Conservation (phyloP, 2,888 invertebrate species). For the Aproaerema taeniolella region DNA sequence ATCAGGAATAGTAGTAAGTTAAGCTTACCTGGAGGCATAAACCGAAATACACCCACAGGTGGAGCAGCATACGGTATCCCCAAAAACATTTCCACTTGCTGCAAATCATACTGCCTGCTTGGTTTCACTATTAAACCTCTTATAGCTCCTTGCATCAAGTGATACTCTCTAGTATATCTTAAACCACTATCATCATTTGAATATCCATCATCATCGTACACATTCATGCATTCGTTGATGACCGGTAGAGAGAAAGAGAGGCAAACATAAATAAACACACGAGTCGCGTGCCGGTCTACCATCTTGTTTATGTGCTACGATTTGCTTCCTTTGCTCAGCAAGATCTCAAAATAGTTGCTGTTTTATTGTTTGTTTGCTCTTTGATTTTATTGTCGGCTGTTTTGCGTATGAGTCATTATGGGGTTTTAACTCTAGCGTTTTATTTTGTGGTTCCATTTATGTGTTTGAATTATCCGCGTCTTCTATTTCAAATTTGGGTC, state of each 20-base stretch:
- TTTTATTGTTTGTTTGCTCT: constrained; percentile 61
- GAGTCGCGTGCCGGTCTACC: constrained; percentile 66
- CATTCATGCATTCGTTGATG: constrained; percentile 53
- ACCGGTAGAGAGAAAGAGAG: constrained; percentile 65
- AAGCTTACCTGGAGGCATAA: constrained; percentile 88
- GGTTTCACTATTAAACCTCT: constrained; percentile 83
- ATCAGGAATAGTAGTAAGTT: too few relatives aligned
- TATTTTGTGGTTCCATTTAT: background rate
- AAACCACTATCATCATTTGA: constrained; percentile 50
- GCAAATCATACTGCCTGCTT: constrained; percentile 78
- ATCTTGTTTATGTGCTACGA: constrained; percentile 61
- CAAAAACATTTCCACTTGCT: constrained; percentile 84
- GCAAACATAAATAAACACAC: constrained; percentile 70
- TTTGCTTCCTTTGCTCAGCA: constrained; percentile 48
- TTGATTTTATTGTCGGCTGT: constrained; percentile 42
- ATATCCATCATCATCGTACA: constrained; percentile 50
- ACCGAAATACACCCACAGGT: constrained; percentile 84
- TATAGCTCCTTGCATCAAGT: constrained; percentile 81
- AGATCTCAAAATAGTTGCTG: constrained; percentile 53
- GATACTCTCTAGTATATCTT: constrained; percentile 77
- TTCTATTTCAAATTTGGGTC: background rate
- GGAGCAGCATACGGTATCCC: constrained; percentile 91
- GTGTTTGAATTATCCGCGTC: background rate
- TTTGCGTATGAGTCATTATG: constrained; percentile 41
- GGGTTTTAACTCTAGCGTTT: constrained; percentile 20